Conservation (phyloP, 2,797 vertebrate genomes). For the Brotogeris chrysoptera region DNA sequence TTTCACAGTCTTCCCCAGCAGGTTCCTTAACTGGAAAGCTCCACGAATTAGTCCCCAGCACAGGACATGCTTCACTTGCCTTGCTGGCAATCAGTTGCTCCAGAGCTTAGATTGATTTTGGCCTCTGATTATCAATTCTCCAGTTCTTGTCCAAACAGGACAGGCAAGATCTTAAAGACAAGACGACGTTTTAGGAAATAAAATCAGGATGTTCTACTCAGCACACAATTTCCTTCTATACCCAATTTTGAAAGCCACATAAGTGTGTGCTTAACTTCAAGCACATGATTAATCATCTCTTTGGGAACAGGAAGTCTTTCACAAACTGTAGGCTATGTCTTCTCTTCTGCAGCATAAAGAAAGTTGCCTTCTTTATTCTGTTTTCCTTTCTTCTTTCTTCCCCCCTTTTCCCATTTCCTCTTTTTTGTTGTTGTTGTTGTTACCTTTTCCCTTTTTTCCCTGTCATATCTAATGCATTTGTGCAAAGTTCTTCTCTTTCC, state of each 20-base stretch:
- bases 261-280: not conserved
- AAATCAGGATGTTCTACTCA: not conserved
- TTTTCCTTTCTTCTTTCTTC: not conserved
- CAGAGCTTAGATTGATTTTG: not conserved
- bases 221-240: not conserved
- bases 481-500: constrained; percentile 4
- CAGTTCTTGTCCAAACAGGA: not conserved
- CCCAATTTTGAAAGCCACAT: not conserved
- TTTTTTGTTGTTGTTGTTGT: not conserved
- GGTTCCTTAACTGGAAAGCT: not conserved
- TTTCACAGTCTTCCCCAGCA: not conserved
- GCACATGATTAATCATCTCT: not conserved
- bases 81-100: not conserved
- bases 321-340: not conserved
- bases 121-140: not conserved
- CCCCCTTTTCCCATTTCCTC: not conserved
- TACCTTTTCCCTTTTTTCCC: not conserved
- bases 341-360: not conserved
- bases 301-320: not conserved
- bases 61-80: not conserved
- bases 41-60: not conserved
- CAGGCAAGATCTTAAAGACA: not conserved
- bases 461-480: not conserved
- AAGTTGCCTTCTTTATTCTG: not conserved
- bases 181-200: not conserved